Base-by-base conservation (phyloP, 2,797 vertebrate species). In the Mallotus villosus region DNA sequence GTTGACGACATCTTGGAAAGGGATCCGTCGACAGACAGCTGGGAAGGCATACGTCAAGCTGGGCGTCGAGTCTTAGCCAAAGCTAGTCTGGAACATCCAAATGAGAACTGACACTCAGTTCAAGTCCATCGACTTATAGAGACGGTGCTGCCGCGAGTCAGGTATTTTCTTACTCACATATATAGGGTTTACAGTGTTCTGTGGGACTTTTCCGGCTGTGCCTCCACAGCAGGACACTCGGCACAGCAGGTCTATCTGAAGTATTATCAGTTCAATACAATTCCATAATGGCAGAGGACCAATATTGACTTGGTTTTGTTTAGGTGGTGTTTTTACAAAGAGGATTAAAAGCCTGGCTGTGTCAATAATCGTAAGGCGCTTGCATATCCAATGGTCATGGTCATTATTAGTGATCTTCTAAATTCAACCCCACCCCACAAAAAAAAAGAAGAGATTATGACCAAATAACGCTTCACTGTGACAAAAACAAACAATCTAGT, bases 21-120 rank as follows among this genome's bases (percentile, higher is more conserved):
- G 24, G 53, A 41, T 22, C 49, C 55, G 16, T 46, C 19, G 58
- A 63, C 57, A 66, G 70, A 63, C 65, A 67, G 55, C 34, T 29
- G 29, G 72, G 49, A 63, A 74, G 70, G 57, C 71, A 72, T 24
- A 68, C 72, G 71, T 63, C 55, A 63, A 70, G 67, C 66, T n/a
- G 25, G 2, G 32, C 61, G 1, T 72, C 29, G 24, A 68, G 68
- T 69, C 70, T 76, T 49, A 63, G 55, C 32, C 68, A 27, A 63
- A 70, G 27, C 21, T 6, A 14, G 25, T 58, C 68, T 5, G 21
- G n/a, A 37, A 51, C 51, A n/a, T 63, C 34, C 29, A 58, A 46
- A 75, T 29, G 29, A 63, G 63, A 51, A 49, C 19, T 24, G 68
- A 61, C 57, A 63, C 51, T 55, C 27, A 22, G 62, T 64, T 41